These are phyloP conservation scores for Notechis scutatus DNA, from an alignment of 2,113 vertebrate genomes.

Conservation along the genomic window DNA sequence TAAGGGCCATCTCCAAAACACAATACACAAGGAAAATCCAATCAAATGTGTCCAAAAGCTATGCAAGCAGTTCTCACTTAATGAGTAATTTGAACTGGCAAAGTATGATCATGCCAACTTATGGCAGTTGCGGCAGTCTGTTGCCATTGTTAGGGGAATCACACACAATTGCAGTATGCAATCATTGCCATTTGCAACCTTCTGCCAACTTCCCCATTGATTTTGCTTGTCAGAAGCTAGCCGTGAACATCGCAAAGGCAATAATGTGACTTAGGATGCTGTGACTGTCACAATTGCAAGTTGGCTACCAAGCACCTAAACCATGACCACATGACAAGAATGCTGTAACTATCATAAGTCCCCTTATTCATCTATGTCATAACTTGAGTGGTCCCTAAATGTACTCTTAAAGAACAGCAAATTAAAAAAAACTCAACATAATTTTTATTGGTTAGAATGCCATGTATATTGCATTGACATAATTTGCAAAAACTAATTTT, in stretches of 20 bases:
- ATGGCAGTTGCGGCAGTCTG: neutral
- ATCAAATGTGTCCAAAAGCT: neutral
- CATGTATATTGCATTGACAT: neutral
- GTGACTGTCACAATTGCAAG: neutral
- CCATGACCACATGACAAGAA: neutral
- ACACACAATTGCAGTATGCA: neutral
- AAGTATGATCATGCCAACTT: neutral
- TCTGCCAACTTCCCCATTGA: neutral
- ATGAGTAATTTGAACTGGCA: neutral
- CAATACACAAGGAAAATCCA: neutral
- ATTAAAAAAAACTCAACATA: neutral
- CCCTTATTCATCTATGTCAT: neutral
- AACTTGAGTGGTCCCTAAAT: neutral
- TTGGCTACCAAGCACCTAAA: neutral
- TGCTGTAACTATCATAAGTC: neutral
- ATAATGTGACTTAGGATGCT: neutral
- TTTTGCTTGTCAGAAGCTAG: neutral
- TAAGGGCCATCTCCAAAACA: neutral
- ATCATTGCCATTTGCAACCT: neutral
- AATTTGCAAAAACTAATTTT: neutral
- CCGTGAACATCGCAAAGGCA: neutral
- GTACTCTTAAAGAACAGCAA: accelerated
- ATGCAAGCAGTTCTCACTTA: neutral
- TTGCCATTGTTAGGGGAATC: neutral
- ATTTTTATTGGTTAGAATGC: neutral